These are phyloP conservation scores for Timema podura DNA, from an alignment of 2,888 invertebrate genomes.

Conservation along the genomic window DNA sequence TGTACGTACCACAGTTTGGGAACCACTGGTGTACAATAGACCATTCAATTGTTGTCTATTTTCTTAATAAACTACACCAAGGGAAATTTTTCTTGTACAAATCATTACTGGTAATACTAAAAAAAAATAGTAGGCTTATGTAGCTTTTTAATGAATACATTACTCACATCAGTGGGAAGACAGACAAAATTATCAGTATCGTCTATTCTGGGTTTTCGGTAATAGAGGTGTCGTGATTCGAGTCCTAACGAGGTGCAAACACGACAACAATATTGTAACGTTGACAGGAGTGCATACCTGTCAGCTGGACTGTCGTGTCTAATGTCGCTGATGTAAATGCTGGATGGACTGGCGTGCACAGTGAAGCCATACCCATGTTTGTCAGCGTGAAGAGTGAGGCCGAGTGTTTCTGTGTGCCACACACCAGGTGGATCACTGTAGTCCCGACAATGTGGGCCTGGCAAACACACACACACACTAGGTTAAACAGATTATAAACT, in stretches of 20 bases:
- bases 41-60: no score
- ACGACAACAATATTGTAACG: not conserved
- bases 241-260: no score
- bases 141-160: not conserved
- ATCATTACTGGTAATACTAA: not conserved
- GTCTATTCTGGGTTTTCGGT: no score
- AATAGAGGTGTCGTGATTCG: no score
- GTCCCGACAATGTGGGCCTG: no score
- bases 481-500: no score
- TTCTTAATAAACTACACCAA: no score
- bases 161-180: not conserved
- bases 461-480: no score
- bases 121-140: no score
- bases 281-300: conserved; percentile 43
- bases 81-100: not conserved
- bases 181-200: no score
- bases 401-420: conserved; percentile 55
- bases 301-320: conserved; percentile 56
- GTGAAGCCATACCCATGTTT: conserved; percentile 50
- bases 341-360: conserved; percentile 41
- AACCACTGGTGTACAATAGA: no score
- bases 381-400: conserved; percentile 50
- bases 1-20: no score
- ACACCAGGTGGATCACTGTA: conserved; percentile 32
- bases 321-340: conserved; percentile 49